Evolutionary conservation across 2,888 invertebrate species (phyloP), one percentile per base, ranked within the genome.

Genomic region (Pristionchus arcanus): DNA sequence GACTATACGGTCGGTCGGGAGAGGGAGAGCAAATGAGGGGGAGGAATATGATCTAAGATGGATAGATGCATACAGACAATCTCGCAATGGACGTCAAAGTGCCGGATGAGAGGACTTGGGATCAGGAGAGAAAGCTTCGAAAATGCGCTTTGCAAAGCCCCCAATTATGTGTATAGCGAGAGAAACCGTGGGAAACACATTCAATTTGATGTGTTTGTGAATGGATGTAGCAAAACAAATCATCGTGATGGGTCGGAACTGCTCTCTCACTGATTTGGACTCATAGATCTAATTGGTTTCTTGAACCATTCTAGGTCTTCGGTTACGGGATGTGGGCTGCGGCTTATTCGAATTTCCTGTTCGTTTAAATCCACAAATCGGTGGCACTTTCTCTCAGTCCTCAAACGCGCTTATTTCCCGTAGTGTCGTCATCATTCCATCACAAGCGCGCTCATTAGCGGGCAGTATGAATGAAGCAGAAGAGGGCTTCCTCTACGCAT

Each of bases 361-460:
- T 31, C 68, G 28, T 31, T 19, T 31, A 11, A 19, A 68, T 28
- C 68, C 28, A 31, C 31, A 71, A 71, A 71, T 71, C 68, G 31
- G 68, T 4, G 68, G 31, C n/a, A n/a, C 63, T 25, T n/a, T 63
- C 63, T n/a, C 4, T 63, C 63, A 63, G 63, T 21, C n/a, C 25
- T 9, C 5, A n/a, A n/a, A 25, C 4, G 59, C 59, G 59, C 21
- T 4, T 1, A 63, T 25, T 68, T 37, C 16, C 11, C 74, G 74
- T 37, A 19, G 37, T 74, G 74, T 74, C 74, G 74, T 74, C 74
- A 74, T 37, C 21, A 37, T 25, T 34, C 37, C 16, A 16, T 28
- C 68, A 31, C 13, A 68, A 68, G 34, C 74, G 37, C 74, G 74
- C 74, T 74, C 74, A 74, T 74, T 74, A 74, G 68, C 19, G 74